Percentiles rank a stretch among this genome's conserved stretches.
Evolutionary conservation across 2,797 vertebrate genomes (phyloP).

Genomic region (Dendrocincla tyrannina): DNA sequence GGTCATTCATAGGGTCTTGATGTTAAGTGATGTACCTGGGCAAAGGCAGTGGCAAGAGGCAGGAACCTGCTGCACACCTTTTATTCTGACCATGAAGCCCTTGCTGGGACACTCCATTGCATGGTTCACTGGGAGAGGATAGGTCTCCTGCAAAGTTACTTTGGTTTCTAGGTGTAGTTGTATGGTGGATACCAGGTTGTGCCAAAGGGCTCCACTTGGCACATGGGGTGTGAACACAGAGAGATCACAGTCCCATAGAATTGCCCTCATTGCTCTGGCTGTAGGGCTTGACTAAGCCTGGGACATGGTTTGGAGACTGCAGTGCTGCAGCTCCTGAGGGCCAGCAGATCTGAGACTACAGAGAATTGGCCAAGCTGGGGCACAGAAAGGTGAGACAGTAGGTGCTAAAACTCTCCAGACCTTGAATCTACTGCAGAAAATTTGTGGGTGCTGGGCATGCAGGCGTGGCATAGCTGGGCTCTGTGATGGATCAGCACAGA

Average conservation of each 20-base stretch:
- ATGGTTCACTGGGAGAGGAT: neutral
- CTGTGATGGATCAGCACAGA: neutral
- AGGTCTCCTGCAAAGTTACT: neutral
- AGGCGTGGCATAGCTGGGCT: neutral
- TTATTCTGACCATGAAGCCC: neutral
- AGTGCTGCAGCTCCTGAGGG: neutral
- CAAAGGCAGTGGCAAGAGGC: neutral
- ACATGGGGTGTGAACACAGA: rapidly evolving
- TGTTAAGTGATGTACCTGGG: neutral
- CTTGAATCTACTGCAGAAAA: neutral
- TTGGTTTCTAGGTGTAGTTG: neutral
- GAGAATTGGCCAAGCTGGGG: neutral
- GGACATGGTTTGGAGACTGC: neutral
- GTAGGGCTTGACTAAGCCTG: neutral
- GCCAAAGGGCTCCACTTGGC: neutral
- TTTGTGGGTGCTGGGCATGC: neutral
- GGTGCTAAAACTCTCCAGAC: neutral
- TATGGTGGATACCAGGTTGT: neutral
- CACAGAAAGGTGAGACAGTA: neutral
- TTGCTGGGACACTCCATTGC: neutral
- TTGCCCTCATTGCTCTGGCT: neutral
- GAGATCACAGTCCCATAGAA: neutral
- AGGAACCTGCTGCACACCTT: neutral
- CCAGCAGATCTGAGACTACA: neutral
- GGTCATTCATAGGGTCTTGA: neutral